Percentiles rank a stretch among this genome's conserved stretches.
These are phyloP conservation scores for Cantharis flavilabris DNA, from an alignment of 2,888 invertebrate genomes.

Conservation along the genomic window DNA sequence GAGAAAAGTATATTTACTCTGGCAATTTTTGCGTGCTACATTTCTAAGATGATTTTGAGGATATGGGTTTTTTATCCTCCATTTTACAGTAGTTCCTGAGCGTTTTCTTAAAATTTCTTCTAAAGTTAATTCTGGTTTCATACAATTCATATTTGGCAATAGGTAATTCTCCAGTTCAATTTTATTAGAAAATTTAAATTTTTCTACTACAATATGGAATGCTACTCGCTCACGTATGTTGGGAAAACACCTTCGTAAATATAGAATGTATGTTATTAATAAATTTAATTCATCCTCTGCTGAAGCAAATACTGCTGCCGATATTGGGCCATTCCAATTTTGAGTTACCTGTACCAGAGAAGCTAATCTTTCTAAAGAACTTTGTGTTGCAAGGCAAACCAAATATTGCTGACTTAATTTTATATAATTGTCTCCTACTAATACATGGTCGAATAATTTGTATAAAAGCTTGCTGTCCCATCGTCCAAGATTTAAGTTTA, in stretches of 20 bases:
- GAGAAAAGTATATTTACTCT: conserved; percentile 78
- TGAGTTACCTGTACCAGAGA: conserved; percentile 77
- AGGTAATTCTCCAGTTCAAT: conserved; percentile 49
- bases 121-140: conserved; percentile 68
- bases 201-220: conserved; percentile 76
- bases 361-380: conserved; percentile 79
- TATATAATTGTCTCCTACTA: conserved; percentile 69
- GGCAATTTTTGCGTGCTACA: conserved; percentile 83
- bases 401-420: conserved; percentile 62
- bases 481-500: conserved; percentile 71
- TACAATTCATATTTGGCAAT: conserved; percentile 62
- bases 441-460: conserved; percentile 73
- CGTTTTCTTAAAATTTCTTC: conserved; percentile 64
- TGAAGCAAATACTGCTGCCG: conserved; percentile 79
- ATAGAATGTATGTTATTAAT: conserved; percentile 74
- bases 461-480: conserved; percentile 75
- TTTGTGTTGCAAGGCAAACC: conserved; percentile 83
- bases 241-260: conserved; percentile 75
- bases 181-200: conserved; percentile 54
- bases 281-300: conserved; percentile 77
- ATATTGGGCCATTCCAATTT: conserved; percentile 86
- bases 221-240: conserved; percentile 73
- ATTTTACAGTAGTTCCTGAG: conserved; percentile 66
- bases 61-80: conserved; percentile 78
- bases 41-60: conserved; percentile 91